phyloP scores from a whole-genome alignment of 2,113 vertebrate genomes.

The Rhineura floridana region DNA sequence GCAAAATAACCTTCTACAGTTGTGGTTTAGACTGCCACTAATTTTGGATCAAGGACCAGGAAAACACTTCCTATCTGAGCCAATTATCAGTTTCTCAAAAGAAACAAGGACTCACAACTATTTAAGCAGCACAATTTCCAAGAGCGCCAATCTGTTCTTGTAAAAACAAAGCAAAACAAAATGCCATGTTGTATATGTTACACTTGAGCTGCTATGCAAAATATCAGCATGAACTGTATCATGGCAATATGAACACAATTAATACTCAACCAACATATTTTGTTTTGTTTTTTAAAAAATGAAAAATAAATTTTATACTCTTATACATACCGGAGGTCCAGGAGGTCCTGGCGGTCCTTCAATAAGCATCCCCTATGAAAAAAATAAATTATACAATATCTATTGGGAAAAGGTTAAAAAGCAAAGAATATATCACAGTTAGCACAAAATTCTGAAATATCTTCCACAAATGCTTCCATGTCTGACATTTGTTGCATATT shows the following conservation, averaged over 20 bases:
- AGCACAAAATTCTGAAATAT: neutral
- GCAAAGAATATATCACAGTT: neutral
- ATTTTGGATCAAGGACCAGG: neutral
- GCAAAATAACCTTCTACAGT: neutral
- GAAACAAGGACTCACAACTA: neutral
- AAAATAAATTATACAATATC: neutral
- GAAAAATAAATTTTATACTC: constrained; percentile 38
- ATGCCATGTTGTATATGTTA: neutral
- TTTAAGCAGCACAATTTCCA: neutral
- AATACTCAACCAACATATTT: neutral
- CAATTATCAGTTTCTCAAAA: constrained; percentile 4
- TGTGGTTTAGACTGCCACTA: constrained; percentile 20
- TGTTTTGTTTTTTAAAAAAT: neutral
- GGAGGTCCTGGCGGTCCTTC: constrained; percentile 91
- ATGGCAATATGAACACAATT: neutral
- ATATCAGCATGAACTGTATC: neutral
- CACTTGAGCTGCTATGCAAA: neutral
- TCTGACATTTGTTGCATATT: neutral
- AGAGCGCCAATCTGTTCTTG: neutral
- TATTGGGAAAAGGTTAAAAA: neutral
- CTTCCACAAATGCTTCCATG: neutral
- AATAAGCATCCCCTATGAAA: constrained; percentile 92
- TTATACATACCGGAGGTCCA: constrained; percentile 88
- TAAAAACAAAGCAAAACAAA: no score
- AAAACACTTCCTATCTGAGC: neutral